Evolutionary conservation across 2,797 vertebrate species (phyloP).

Genomic region (Esox masquinongy): DNA sequence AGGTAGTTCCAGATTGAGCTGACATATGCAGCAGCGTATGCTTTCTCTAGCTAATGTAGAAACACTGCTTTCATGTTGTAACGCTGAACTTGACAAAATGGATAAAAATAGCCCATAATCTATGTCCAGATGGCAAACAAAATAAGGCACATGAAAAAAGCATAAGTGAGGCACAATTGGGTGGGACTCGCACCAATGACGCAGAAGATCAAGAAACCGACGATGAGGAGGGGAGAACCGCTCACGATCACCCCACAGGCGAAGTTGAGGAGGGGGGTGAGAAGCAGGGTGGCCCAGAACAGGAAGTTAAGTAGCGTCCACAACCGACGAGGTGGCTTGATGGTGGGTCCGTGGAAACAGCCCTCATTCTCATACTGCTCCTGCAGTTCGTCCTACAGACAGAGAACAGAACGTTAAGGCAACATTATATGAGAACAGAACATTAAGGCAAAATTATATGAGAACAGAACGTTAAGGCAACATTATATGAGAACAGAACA

Average conservation of each 20-base stretch:
- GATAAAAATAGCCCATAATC: no score
- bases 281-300: conserved; percentile 85
- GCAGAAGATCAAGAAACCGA: conserved; percentile 82
- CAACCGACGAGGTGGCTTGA: conserved; percentile 76
- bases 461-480: not conserved
- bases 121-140: no score
- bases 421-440: not conserved
- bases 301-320: conserved; percentile 89
- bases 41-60: no score
- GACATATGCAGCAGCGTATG: no score
- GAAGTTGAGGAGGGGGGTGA: conserved; percentile 85
- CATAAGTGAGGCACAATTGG: not conserved
- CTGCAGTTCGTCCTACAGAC: conserved; percentile 81
- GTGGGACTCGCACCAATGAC: conserved; percentile 76
- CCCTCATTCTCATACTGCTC: conserved; percentile 82
- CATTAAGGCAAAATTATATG: no score
- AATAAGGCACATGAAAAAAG: no score
- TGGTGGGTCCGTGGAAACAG: conserved; percentile 76
- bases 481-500: no score
- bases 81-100: no score
- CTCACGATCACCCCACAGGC: conserved; percentile 83
- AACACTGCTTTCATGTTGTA: no score
- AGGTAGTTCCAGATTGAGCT: no score
- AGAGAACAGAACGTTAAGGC: not conserved
- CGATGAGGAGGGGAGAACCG: conserved; percentile 84